These are phyloP conservation scores for Myotis yumanensis DNA, from an alignment of 2,113 vertebrate genomes.

Conservation along the genomic window DNA sequence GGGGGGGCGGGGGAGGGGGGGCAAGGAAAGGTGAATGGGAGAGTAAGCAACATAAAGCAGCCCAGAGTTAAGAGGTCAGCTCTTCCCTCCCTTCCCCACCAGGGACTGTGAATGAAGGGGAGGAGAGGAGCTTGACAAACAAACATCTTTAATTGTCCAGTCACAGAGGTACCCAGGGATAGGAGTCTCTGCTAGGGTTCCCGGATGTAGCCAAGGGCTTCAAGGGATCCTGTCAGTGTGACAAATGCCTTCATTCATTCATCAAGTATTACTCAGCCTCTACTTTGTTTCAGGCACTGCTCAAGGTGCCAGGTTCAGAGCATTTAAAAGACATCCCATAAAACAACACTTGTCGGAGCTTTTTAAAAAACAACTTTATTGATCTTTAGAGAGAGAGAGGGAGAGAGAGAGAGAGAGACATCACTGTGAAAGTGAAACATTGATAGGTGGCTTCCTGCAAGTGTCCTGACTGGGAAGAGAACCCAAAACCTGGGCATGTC, in stretches of 20 bases:
- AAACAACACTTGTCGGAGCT: not conserved
- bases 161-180: not conserved
- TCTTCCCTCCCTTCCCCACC: not conserved
- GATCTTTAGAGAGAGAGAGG: too few species aligned
- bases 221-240: not conserved
- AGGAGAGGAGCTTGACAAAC: not conserved
- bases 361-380: too few species aligned
- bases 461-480: too few species aligned
- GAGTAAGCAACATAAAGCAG: not conserved
- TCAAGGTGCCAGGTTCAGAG: not conserved
- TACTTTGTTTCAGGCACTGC: not conserved
- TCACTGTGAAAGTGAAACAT: too few species aligned
- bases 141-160: not conserved
- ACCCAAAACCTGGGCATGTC: too few species aligned
- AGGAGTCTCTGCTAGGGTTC: not conserved
- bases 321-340: accelerated
- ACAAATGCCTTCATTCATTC: not conserved
- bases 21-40: accelerated
- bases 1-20: accelerated
- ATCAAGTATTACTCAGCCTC: not conserved
- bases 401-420: too few species aligned
- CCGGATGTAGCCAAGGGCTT: too few species aligned
- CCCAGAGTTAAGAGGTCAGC: too few species aligned
- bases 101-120: not conserved
- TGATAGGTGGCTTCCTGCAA: too few species aligned